Conservation (phyloP, 2,888 invertebrate genomes). For the Conistra vaccinii region DNA sequence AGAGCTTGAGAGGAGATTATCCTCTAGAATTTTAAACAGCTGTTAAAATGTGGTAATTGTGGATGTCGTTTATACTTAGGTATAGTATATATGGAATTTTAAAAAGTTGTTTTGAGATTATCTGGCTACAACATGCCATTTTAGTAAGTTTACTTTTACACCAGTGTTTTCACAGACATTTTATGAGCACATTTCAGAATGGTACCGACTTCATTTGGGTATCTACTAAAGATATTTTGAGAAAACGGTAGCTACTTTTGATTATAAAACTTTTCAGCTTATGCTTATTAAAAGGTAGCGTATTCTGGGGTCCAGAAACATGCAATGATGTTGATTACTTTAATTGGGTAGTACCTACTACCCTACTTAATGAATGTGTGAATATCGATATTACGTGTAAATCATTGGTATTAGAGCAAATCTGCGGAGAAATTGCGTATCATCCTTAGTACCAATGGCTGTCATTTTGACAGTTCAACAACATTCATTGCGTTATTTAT, state of each 20-base stretch:
- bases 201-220: constrained; percentile 1
- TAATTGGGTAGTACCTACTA: too few species aligned
- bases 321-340: too few species aligned
- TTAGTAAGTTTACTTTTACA: not conserved
- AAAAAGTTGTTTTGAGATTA: not conserved
- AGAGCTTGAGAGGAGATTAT: constrained; percentile 18
- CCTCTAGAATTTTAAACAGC: constrained; percentile 6
- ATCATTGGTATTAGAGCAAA: not conserved
- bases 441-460: too few species aligned
- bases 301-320: too few species aligned
- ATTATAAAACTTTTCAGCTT: constrained; percentile 4
- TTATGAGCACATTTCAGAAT: constrained; percentile 7
- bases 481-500: too few species aligned
- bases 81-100: not conserved
- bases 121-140: not conserved
- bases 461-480: too few species aligned
- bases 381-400: not conserved
- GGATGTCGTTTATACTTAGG: not conserved
- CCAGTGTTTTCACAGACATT: constrained; percentile 8
- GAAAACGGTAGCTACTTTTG: not conserved
- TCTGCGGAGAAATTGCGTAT: not conserved
- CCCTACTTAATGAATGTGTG: not conserved
- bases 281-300: too few species aligned
- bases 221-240: constrained; percentile 4
- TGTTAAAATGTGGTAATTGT: not conserved